A percentile compares a stretch with the other conserved stretches of the same genome.
These are phyloP conservation scores for Carcinoscorpius rotundicauda DNA, from an alignment of 1,140 invertebrate species.

Conservation along the genomic window DNA sequence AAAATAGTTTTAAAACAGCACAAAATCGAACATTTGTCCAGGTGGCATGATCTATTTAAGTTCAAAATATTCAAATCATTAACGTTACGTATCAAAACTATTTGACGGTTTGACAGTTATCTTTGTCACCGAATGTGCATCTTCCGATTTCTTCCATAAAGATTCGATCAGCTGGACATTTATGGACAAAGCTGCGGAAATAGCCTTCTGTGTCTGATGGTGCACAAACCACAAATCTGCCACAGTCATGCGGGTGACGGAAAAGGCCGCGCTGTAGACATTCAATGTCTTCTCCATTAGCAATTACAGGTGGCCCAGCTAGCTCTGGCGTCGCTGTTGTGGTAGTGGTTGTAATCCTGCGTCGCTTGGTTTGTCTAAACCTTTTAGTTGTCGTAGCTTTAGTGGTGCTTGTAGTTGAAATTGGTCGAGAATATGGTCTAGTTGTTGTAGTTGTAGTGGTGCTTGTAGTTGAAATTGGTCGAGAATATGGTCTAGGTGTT, in stretches of 20 bases:
- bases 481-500: too few species aligned
- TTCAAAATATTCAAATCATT: too few species aligned
- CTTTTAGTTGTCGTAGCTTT: not conserved
- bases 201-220: slow-evolving; percentile 18
- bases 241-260: slow-evolving; percentile 25
- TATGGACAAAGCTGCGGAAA: slow-evolving; percentile 21
- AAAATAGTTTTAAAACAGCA: too few species aligned
- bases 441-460: too few species aligned
- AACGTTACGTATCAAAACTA: too few species aligned
- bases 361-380: slow-evolving; percentile 14
- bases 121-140: slow-evolving; percentile 16
- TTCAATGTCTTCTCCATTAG: slow-evolving; percentile 18
- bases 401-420: too few species aligned
- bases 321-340: slow-evolving; percentile 18
- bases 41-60: too few species aligned
- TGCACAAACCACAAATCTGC: slow-evolving; percentile 27
- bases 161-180: slow-evolving; percentile 25
- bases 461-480: too few species aligned
- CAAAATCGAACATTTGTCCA: too few species aligned
- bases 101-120: slow-evolving; percentile 1
- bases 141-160: slow-evolving; percentile 19
- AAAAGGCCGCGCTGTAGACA: slow-evolving; percentile 25
- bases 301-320: slow-evolving; percentile 17
- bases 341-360: not conserved
- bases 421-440: too few species aligned